phyloP scores from a whole-genome alignment of 1,140 invertebrate genomes.

The Linepithema humile region DNA sequence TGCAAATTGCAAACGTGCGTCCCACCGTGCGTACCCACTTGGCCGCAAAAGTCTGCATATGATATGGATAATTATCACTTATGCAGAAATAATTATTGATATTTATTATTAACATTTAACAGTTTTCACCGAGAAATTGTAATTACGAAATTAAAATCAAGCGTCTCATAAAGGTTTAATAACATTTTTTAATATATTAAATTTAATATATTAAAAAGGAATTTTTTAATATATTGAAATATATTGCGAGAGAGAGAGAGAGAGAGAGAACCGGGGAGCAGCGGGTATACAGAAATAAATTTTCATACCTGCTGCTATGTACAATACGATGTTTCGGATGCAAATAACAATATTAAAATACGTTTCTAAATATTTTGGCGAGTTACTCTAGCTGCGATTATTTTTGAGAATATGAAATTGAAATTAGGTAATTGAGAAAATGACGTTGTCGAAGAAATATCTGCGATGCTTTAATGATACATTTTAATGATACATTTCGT shows the following conservation, averaged over 20 bases:
- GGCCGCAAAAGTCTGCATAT: background rate
- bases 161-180: background rate
- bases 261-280: too few species aligned
- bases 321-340: too few species aligned
- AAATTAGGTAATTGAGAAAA: background rate
- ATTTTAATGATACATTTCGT: background rate
- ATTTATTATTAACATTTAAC: background rate
- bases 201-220: too few species aligned
- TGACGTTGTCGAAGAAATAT: background rate
- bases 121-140: background rate
- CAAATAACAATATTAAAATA: too few species aligned
- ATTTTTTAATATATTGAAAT: too few species aligned
- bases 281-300: background rate
- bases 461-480: background rate
- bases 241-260: too few species aligned
- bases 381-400: background rate
- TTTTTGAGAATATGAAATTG: background rate
- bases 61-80: background rate
- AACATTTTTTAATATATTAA: background rate
- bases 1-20: slow-evolving; percentile 53
- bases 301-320: too few species aligned
- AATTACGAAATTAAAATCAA: background rate
- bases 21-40: slow-evolving; percentile 20
- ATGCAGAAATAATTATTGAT: background rate
- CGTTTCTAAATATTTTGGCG: background rate